Evolutionary conservation across 2,113 vertebrate genomes (phyloP).

Genomic region (Archilochus colubris): DNA sequence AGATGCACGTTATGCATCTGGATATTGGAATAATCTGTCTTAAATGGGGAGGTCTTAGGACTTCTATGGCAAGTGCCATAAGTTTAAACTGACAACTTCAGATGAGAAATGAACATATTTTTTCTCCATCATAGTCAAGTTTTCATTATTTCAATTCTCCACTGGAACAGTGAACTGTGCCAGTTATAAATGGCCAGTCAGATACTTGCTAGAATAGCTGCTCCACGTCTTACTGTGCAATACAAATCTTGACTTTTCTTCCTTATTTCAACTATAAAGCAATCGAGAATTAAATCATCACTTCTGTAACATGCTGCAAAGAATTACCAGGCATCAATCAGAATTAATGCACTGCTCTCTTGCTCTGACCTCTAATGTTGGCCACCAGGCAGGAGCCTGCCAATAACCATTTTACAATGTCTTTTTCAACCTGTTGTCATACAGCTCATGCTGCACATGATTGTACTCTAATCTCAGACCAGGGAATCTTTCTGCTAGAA

Average conservation of each 20-base stretch:
- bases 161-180: constrained; percentile 32
- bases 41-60: neutral
- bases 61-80: constrained; percentile 11
- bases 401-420: neutral
- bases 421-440: neutral
- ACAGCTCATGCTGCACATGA: neutral
- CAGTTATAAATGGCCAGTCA: constrained; percentile 56
- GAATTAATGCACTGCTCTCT: neutral
- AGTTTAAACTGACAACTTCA: constrained; percentile 43
- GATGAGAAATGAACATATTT: constrained; percentile 28
- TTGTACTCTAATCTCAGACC: neutral
- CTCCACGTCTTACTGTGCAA: neutral
- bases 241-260: constrained; percentile 10
- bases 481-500: neutral
- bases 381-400: neutral
- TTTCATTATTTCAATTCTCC: constrained; percentile 57
- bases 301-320: neutral
- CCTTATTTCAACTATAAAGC: constrained; percentile 39
- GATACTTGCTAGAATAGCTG: neutral
- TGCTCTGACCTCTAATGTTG: constrained; percentile 4
- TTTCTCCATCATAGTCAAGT: constrained; percentile 30
- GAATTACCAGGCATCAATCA: constrained; percentile 5
- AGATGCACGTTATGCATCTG: neutral
- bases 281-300: constrained; percentile 51
- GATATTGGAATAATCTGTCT: constrained; percentile 16